phyloP scores from a whole-genome alignment of 2,797 vertebrate genomes.

The Cossypha heuglini region DNA sequence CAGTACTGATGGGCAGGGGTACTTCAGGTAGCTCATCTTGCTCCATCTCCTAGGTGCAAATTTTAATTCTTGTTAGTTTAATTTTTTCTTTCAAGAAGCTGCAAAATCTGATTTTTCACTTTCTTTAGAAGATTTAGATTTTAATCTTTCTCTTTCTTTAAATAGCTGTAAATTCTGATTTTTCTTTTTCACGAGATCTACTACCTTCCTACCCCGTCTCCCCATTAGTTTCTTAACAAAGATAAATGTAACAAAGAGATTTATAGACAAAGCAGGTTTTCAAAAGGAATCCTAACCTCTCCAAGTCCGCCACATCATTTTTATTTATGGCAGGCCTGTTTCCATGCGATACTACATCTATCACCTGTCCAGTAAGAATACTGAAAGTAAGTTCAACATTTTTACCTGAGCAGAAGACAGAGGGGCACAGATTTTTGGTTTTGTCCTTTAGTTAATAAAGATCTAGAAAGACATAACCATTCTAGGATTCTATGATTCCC shows the following conservation, averaged over 20 bases:
- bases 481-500: background rate
- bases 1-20: slow-evolving; percentile 85
- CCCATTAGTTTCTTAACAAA: background rate
- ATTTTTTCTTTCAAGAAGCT: background rate
- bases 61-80: background rate
- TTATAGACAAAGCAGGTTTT: background rate
- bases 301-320: background rate
- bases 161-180: background rate
- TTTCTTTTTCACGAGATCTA: background rate
- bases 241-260: background rate
- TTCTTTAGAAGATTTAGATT: background rate
- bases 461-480: background rate
- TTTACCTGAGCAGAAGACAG: background rate
- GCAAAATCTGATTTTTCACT: background rate
- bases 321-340: background rate
- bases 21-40: slow-evolving; percentile 83
- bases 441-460: background rate
- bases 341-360: accelerated
- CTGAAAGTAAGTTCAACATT: background rate
- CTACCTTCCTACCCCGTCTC: background rate
- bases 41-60: slow-evolving; percentile 77
- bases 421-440: background rate
- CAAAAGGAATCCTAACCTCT: background rate
- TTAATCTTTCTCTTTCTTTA: background rate
- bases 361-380: background rate